Conservation (phyloP, 2,797 vertebrate species). For the Anableps anableps region DNA sequence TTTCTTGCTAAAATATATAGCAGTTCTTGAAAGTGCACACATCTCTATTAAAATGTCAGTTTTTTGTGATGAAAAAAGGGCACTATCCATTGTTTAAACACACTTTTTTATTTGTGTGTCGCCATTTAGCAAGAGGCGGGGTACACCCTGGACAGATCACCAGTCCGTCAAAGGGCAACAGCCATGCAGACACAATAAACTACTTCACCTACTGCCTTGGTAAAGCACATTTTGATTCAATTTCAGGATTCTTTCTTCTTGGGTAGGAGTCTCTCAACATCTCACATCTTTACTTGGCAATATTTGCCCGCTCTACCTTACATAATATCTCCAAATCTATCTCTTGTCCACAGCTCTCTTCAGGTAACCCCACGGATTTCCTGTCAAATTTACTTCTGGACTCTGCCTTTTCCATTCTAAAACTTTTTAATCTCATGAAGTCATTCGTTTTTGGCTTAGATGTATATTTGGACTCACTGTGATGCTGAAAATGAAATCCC, state of each 20-base stretch:
- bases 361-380: background rate
- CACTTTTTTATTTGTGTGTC: background rate
- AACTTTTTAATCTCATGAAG: background rate
- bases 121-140: background rate
- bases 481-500: background rate
- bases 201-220: background rate
- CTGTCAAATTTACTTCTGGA: background rate
- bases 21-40: no score
- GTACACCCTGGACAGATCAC: no score
- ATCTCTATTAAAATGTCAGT: background rate
- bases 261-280: background rate
- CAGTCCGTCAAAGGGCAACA: background rate
- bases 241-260: background rate
- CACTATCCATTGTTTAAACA: background rate
- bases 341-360: background rate
- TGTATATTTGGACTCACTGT: no score
- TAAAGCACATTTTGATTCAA: background rate
- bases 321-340: background rate
- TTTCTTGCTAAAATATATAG: background rate
- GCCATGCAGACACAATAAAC: background rate
- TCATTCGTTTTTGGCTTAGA: background rate
- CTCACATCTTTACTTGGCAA: background rate
- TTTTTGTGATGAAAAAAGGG: background rate
- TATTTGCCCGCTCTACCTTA: background rate
- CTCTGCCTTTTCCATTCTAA: background rate